Conservation (phyloP, 2,797 vertebrate species). For the Parauchenoglanis punctatus region DNA sequence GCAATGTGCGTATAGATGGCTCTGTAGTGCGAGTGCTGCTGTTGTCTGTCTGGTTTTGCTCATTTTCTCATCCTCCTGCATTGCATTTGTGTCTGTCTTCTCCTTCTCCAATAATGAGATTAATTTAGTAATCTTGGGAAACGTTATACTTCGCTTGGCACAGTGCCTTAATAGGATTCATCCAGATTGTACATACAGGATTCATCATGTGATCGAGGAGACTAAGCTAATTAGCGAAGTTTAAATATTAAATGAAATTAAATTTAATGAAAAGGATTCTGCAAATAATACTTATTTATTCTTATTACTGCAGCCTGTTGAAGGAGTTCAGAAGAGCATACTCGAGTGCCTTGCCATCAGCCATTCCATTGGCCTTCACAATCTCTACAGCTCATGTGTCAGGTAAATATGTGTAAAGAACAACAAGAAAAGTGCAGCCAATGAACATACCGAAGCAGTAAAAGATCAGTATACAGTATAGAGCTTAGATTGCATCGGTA, state of each 20-base stretch:
- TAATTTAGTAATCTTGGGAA: background rate
- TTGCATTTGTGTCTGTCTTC: background rate
- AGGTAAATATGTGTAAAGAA: constrained; percentile 76
- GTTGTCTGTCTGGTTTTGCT: background rate
- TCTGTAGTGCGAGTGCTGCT: background rate
- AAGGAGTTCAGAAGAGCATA: constrained; percentile 83
- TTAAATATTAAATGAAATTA: background rate
- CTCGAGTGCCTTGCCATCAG: constrained; percentile 90
- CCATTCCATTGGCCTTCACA: constrained; percentile 82
- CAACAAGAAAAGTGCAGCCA: background rate
- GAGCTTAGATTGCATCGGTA: too few relatives aligned
- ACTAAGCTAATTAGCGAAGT: background rate
- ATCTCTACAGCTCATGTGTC: constrained; percentile 83
- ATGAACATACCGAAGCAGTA: background rate
- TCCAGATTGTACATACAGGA: too few relatives aligned
- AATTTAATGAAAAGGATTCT: background rate
- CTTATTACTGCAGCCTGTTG: constrained; percentile 71
- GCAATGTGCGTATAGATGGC: background rate
- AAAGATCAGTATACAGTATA: too few relatives aligned
- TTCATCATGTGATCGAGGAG: background rate
- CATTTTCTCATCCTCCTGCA: background rate
- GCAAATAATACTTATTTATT: background rate
- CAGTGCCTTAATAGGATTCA: background rate
- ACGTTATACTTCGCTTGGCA: background rate
- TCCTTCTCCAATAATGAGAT: background rate